Evolutionary conservation across 2,113 vertebrate genomes (phyloP).

Genomic region (Pipra filicauda): DNA sequence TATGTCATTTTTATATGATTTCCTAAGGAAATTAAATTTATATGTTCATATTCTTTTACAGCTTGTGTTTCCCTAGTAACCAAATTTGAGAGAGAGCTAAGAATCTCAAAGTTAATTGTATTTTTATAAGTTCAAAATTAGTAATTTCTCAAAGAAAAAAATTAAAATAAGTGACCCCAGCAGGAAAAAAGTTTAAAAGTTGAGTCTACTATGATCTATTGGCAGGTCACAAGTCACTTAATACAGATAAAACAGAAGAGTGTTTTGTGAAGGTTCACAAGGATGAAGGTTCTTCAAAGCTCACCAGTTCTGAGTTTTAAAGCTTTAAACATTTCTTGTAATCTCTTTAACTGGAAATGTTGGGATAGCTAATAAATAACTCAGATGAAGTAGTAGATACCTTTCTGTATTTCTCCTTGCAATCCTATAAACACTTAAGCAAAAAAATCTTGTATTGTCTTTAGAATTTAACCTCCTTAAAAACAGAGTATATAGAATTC

Average conservation of each 20-base stretch:
- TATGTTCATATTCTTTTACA: not conserved
- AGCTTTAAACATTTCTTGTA: not conserved
- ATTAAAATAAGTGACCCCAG: not conserved
- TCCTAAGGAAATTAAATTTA: not conserved
- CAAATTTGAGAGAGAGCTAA: not conserved
- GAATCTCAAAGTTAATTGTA: not conserved
- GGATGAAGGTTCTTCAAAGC: not conserved
- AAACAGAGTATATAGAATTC: not conserved
- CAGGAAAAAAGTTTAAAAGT: not conserved
- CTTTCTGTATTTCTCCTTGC: not conserved
- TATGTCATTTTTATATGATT: not conserved
- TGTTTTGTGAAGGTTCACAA: not conserved
- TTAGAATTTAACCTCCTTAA: not conserved
- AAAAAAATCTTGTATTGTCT: not conserved
- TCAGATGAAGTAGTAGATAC: not conserved
- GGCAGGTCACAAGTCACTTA: not conserved
- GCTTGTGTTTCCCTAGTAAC: not conserved
- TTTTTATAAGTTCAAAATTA: not conserved
- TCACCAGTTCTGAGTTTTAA: not conserved
- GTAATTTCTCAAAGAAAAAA: not conserved
- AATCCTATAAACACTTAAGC: not conserved
- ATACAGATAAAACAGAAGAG: not conserved
- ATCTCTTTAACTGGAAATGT: not conserved
- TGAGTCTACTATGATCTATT: not conserved
- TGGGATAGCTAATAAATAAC: not conserved